Evolutionary conservation across 2,888 invertebrate genomes (phyloP), one percentile per base, ranked within the genome.

Genomic region (Drosophila subsilvestris): DNA sequence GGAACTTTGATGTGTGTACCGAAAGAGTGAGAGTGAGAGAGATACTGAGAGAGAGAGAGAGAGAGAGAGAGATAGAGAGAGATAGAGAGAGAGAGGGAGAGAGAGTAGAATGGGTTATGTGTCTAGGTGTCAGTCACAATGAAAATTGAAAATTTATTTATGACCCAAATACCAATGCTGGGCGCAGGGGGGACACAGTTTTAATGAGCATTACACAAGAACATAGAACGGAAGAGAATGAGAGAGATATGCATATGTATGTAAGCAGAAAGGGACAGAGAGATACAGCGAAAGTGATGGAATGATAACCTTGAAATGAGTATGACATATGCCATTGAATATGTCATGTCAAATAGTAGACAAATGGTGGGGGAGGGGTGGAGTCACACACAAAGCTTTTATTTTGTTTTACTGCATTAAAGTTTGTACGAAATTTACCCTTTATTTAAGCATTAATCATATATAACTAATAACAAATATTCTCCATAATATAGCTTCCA

Each of bases 121-220:
- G 47, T 43, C 43, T 55, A 32, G 43, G 45, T 27, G 42, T 56
- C 42, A 45, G 47, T 49, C 53, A 68, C 53, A 70, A 60, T 61
- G 37, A 50, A 60, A 60, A 61, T 60, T 60, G 44, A 48, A 53
- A 49, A 66, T 54, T 43, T 62, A 62, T 48, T 61, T 61, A 57
- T 68, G 70, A 61, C 68, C 68, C 70, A 53, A 70, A 61, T 57
- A 25, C 56, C 50, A 54, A 12, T 37, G 44, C n/a, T 1, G 12
- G 42, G n/a, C 49, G 2, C 2, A 1, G 1, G 14, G 14, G 14
- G 37, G 37, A 2, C 14, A 9, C 9, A 17, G 25, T 60, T 53
- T 65, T 65, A 65, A 65, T 54, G 48, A 65, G 53, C 62, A 29
- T 44, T 63, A 53, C 20, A 54, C 29, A 44, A 29, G 18, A 20